Percentiles rank a stretch among this genome's conserved stretches.
phyloP scores from a whole-genome alignment of 2,113 vertebrate genomes.

The Labeo rohita region DNA sequence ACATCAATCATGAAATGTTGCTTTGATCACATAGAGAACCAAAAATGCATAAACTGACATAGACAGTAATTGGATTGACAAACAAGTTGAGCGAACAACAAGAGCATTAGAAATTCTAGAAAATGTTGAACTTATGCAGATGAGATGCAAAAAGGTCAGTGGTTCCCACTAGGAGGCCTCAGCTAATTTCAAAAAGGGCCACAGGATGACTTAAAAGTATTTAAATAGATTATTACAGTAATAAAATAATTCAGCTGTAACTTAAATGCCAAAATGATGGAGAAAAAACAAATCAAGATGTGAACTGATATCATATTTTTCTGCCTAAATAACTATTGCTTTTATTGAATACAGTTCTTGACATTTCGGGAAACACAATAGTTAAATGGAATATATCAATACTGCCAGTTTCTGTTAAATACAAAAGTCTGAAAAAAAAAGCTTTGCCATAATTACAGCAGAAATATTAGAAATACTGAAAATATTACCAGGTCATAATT shows the following conservation, averaged over 20 bases:
- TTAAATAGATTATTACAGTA: not conserved
- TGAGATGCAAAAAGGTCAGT: not conserved
- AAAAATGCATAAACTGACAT: not conserved
- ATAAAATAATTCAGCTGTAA: not conserved
- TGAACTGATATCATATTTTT: too few species aligned
- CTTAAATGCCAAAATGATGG: not conserved
- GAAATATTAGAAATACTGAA: not conserved
- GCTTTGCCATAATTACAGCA: not conserved
- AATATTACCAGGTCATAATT: not conserved
- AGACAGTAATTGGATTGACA: not conserved
- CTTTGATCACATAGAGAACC: not conserved
- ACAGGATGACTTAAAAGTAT: not conserved
- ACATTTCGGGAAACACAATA: not conserved
- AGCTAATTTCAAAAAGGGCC: not conserved
- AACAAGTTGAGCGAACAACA: not conserved
- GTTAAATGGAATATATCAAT: not conserved
- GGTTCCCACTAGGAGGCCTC: not conserved
- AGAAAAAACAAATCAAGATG: too few species aligned
- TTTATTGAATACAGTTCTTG: not conserved
- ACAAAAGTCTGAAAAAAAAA: not conserved
- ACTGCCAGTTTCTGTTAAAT: not conserved
- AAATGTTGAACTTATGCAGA: not conserved
- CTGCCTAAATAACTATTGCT: not conserved
- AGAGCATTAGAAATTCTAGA: not conserved
- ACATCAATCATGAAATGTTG: not conserved